Base-by-base conservation (phyloP, 2,888 invertebrate species). In the Luperina nickerlii region DNA sequence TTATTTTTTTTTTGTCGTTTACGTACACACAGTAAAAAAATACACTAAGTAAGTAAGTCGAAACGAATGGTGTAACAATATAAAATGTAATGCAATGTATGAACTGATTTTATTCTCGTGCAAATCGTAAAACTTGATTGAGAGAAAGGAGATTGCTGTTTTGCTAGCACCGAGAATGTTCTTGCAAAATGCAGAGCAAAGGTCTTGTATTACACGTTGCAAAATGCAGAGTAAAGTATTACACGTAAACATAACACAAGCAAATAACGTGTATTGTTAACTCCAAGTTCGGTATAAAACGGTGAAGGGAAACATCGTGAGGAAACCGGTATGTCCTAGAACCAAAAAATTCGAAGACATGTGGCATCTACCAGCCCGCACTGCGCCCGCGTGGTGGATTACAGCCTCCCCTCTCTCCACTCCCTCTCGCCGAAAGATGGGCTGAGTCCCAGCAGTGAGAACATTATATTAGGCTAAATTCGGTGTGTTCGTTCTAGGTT, bases 91-190 rank as follows among this genome's bases (percentile, higher is more conserved):
- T 27, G 68, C 45, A 68, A 68, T 62, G 38, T 68, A 62, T 54
- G 51, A 65, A 83, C 68, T 69, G 76, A 9, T 83, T 63, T n/a
- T 82, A 83, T 76, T 54, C 27, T 0, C 15, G 45, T 48, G 32
- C 51, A 70, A 77, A 71, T 70, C 60, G 66, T 78, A 62, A 83
- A 83, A 83, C 20, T 70, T 70, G 78, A 60, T 83, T 71, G 70
- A 62, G 70, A 67, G 66, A 83, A 71, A 67, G 54, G 83, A 66
- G 67, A 76, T 75, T 62, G 76, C 45, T 27, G 38, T 76, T 76
- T 24, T 32, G 45, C 20, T 38, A 9, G 77, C 60, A 57, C 4
- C 27, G 48, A 60, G 76, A 69, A 65, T 60, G 65, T 20, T 63
- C 32, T 70, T 60, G n/a, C 57, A 76, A 76, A 83, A 76, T 76